These are phyloP conservation scores for Lepas anatifera DNA, from an alignment of 2,888 invertebrate genomes.

Conservation along the genomic window DNA sequence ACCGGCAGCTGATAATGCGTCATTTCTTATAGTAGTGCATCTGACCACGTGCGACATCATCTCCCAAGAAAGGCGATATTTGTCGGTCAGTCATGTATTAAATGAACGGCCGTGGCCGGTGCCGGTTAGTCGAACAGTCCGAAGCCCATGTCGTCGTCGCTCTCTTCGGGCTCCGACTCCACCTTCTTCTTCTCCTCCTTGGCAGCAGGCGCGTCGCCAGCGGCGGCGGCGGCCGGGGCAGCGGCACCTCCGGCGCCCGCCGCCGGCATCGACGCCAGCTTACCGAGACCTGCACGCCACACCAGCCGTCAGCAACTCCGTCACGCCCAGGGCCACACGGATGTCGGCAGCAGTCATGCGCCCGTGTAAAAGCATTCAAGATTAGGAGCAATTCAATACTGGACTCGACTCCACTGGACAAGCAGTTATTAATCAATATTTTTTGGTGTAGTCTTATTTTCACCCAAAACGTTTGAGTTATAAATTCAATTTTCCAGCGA, in stretches of 20 bases:
- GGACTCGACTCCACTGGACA: background rate
- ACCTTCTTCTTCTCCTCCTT: constrained; percentile 26
- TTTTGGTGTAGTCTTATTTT: too few relatives aligned
- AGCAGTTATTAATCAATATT: background rate
- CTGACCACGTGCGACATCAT: too few relatives aligned
- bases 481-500: too few relatives aligned
- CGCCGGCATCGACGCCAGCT: constrained; percentile 41
- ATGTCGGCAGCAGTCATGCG: too few relatives aligned
- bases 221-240: constrained; percentile 27
- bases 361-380: background rate
- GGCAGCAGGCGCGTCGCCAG: constrained; percentile 26
- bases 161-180: constrained; percentile 26
- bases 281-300: constrained; percentile 34
- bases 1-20: too few relatives aligned
- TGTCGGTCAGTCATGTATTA: background rate
- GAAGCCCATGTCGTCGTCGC: constrained; percentile 29
- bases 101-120: background rate
- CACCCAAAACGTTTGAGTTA: too few relatives aligned
- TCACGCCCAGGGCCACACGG: too few relatives aligned
- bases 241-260: constrained; percentile 26
- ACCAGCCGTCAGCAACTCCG: too few relatives aligned
- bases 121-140: constrained; percentile 29
- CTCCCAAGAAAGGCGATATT: too few relatives aligned
- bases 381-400: background rate
- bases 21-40: too few relatives aligned